Conservation (phyloP, 2,797 vertebrate species). For the Poecilia gillii region DNA sequence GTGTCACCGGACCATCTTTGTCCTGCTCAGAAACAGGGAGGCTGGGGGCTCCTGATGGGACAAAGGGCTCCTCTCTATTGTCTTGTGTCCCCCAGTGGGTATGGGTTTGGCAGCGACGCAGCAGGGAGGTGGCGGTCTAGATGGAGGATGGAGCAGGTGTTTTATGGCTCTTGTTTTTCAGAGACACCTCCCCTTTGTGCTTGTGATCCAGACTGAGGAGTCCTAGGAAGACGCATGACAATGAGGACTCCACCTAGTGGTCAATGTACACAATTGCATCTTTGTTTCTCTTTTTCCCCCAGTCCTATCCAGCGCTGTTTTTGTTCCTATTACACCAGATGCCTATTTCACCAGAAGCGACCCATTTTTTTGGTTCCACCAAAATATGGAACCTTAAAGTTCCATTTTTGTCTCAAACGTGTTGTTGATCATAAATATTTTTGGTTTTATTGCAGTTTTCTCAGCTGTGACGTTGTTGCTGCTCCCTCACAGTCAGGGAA, state of each 20-base stretch:
- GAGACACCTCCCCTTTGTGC: slow-evolving; percentile 61
- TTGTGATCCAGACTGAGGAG: slow-evolving; percentile 38
- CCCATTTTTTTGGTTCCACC: too few species aligned
- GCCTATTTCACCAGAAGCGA: not conserved
- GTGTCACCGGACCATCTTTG: slow-evolving; percentile 55
- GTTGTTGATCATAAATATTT: not conserved
- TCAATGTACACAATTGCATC: not conserved
- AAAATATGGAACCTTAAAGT: not conserved
- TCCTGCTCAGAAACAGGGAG: slow-evolving; percentile 39
- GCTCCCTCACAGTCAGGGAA: slow-evolving; percentile 93
- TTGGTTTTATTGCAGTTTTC: slow-evolving; percentile 82
- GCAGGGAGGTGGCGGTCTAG: slow-evolving; percentile 10
- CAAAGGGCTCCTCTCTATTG: slow-evolving; percentile 30
- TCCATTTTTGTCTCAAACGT: not conserved
- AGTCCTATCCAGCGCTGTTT: not conserved
- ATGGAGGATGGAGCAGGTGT: slow-evolving; percentile 35
- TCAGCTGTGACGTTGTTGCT: slow-evolving; percentile 91
- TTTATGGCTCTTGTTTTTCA: slow-evolving; percentile 25
- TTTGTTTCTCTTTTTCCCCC: not conserved
- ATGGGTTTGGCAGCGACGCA: not conserved
- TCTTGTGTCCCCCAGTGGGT: slow-evolving; percentile 9
- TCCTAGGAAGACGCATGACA: slow-evolving; percentile 7
- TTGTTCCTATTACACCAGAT: not conserved
- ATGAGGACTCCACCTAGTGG: slow-evolving; percentile 61
- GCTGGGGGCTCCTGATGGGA: slow-evolving; percentile 23